Conservation (phyloP, 2,797 vertebrate species). For the Myiothlypis coronata region DNA sequence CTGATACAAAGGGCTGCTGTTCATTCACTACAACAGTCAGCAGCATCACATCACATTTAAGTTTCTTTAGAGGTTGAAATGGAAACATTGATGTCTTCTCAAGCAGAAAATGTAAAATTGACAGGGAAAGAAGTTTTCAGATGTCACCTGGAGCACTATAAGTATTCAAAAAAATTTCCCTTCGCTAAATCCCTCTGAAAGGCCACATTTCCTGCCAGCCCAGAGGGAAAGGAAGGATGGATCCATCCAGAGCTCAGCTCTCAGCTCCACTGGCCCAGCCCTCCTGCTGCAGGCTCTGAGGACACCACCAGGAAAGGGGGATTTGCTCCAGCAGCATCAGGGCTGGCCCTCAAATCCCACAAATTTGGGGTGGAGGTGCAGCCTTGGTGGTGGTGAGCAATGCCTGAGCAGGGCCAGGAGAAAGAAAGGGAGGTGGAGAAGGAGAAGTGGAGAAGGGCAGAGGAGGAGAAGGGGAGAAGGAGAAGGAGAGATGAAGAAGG, state of each 20-base stretch:
- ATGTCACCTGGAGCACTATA: neutral
- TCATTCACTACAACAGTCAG: neutral
- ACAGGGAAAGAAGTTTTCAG: neutral
- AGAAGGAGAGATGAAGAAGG: neutral
- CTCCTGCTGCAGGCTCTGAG: neutral
- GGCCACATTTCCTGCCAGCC: neutral
- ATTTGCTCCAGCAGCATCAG: neutral
- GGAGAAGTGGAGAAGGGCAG: neutral
- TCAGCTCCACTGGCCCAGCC: neutral
- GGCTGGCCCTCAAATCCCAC: neutral
- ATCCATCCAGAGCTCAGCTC: neutral
- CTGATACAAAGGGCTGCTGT: neutral
- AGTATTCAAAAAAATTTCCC: neutral
- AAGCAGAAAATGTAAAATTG: neutral
- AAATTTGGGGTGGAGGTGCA: accelerated
- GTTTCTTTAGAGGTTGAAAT: neutral
- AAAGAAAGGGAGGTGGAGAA: no score
- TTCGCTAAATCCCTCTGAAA: neutral
- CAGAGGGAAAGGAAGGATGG: neutral
- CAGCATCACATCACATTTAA: accelerated
- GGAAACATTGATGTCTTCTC: neutral
- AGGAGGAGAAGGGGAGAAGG: neutral
- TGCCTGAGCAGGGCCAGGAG: neutral
- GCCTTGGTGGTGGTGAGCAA: accelerated
- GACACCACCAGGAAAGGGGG: neutral